Conservation (phyloP, 1,140 invertebrate species). For the Zaprionus taronus region DNA sequence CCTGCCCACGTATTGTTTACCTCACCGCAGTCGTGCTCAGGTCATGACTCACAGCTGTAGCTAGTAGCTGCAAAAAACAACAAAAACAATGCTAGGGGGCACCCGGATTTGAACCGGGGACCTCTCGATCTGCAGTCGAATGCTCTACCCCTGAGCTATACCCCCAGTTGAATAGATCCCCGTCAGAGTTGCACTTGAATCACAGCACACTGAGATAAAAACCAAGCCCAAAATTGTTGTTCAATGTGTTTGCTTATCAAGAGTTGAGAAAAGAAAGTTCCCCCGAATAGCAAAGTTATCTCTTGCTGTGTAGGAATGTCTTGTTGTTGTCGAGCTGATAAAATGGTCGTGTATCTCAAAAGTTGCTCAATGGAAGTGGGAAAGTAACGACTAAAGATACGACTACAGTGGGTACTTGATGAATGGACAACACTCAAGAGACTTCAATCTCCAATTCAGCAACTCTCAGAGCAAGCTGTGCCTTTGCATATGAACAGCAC, state of each 20-base stretch:
- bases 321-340: not conserved
- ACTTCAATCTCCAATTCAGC: not conserved
- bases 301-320: not conserved
- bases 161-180: constrained; percentile 85
- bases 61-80: constrained; percentile 49
- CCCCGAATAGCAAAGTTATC: not conserved
- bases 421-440: not conserved
- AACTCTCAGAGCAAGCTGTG: not conserved
- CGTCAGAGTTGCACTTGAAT: not conserved
- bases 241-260: constrained; percentile 3
- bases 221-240: not conserved
- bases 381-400: not conserved
- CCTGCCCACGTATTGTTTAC: constrained; percentile 34
- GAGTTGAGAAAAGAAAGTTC: not conserved
- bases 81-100: constrained; percentile 87
- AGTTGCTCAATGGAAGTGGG: not conserved
- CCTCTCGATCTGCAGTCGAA: constrained; percentile 97
- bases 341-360: not conserved
- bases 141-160: constrained; percentile 97
- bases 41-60: not conserved
- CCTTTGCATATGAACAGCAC: not conserved
- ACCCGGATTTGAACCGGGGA: constrained; percentile 97
- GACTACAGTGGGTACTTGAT: not conserved
- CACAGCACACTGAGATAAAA: constrained; percentile 16
- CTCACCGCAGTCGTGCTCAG: not conserved